Conservation (phyloP, 1,140 invertebrate species). For the Halictus rubicundus region DNA sequence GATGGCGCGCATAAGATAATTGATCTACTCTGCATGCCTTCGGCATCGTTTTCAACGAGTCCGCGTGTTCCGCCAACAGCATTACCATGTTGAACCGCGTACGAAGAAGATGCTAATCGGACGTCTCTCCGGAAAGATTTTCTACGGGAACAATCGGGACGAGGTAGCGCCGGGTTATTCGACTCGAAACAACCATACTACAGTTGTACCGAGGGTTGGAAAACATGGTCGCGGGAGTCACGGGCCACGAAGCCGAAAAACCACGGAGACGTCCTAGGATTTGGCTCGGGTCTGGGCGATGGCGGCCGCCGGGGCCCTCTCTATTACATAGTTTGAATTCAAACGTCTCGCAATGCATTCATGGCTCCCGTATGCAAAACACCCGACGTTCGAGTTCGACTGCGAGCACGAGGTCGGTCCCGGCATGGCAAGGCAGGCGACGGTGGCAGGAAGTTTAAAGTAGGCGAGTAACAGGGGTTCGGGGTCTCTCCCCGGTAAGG, state of each 20-base stretch:
- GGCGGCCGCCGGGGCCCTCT: not conserved
- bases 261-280: constrained; percentile 32
- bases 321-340: constrained; percentile 68
- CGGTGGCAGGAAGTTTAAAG: constrained; percentile 56
- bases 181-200: not conserved
- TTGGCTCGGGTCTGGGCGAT: constrained; percentile 8
- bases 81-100: too few species aligned
- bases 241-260: constrained; percentile 13
- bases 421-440: constrained; percentile 45
- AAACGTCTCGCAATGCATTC: constrained; percentile 70
- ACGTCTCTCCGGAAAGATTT: not conserved
- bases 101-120: too few species aligned
- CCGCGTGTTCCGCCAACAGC: too few species aligned
- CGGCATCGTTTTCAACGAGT: too few species aligned
- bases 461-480: constrained; percentile 26
- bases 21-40: too few species aligned
- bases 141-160: too few species aligned
- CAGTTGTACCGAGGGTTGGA: not conserved
- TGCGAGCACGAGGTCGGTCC: not conserved
- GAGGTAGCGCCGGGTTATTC: not conserved
- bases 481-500: constrained; percentile 23
- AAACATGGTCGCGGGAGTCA: not conserved
- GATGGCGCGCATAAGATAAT: too few species aligned
- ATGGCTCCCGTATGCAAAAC: constrained; percentile 72
- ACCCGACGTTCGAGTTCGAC: constrained; percentile 56